Evolutionary conservation across 2,113 vertebrate genomes (phyloP).

Genomic region (Chaenocephalus aceratus): DNA sequence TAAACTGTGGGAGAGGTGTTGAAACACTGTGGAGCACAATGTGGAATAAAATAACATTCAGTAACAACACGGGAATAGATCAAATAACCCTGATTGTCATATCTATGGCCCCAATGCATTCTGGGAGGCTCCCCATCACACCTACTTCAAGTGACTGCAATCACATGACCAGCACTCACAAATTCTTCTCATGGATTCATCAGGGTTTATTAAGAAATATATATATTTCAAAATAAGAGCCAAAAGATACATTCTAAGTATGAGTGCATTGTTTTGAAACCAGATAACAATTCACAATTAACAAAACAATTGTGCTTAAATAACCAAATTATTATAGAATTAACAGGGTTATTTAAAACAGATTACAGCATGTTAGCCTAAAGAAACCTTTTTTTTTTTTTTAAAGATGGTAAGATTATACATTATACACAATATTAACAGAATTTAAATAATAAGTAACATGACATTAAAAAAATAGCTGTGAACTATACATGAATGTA

Average conservation of each 20-base stretch:
- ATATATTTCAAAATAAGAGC: not conserved
- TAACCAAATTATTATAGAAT: no score
- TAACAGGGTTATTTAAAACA: no score
- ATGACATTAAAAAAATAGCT: not conserved
- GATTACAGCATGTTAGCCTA: not conserved
- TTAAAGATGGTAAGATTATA: not conserved
- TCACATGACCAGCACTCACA: not conserved
- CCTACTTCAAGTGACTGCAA: not conserved
- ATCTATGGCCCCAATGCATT: conserved; percentile 11
- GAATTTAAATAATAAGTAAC: not conserved
- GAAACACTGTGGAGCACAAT: not conserved
- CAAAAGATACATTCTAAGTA: not conserved
- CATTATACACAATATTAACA: not conserved
- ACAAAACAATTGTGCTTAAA: not conserved
- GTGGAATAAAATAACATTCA: not conserved
- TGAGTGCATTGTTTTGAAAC: not conserved
- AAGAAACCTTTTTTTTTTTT: no score
- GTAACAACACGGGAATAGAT: not conserved
- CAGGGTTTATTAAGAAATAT: no score
- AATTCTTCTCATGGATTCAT: not conserved
- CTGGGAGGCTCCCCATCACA: conserved; percentile 1
- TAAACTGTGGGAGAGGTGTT: not conserved
- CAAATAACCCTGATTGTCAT: not conserved
- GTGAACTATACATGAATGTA: not conserved
- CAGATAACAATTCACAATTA: no score